Evolutionary conservation across 1,140 invertebrate species (phyloP).

Genomic region (Caenorhabditis briggsae): DNA sequence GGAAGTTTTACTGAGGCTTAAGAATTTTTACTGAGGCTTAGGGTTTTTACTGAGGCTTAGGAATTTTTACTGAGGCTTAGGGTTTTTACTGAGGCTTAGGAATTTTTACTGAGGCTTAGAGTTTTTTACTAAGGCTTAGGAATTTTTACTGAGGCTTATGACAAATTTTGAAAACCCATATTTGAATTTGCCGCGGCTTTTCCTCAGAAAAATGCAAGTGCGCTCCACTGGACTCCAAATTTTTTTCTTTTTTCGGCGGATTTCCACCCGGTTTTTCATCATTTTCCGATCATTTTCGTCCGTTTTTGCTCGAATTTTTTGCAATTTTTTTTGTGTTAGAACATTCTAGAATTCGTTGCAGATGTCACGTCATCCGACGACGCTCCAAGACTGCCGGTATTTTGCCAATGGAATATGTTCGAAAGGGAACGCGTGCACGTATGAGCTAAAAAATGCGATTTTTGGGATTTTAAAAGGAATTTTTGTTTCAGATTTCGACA

Average conservation of each 20-base stretch:
- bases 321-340: neutral
- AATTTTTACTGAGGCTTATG: too few relatives aligned
- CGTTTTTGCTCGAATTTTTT: neutral
- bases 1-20: too few relatives aligned
- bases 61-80: too few relatives aligned
- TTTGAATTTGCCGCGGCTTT: neutral
- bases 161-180: neutral
- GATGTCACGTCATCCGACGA: neutral
- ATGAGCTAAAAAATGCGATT: neutral
- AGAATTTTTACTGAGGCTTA: too few relatives aligned
- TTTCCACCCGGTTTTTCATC: neutral
- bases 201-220: neutral
- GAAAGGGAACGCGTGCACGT: slow-evolving; percentile 35
- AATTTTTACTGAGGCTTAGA: too few relatives aligned
- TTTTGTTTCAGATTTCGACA: neutral
- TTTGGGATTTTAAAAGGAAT: neutral
- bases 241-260: neutral
- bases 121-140: too few relatives aligned
- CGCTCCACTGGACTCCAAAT: neutral
- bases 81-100: too few relatives aligned
- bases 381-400: slow-evolving; percentile 1
- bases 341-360: neutral
- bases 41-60: too few relatives aligned
- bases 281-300: neutral
- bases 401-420: slow-evolving; percentile 9